Evolutionary conservation across 2,797 vertebrate species (phyloP), one percentile per base, ranked within the genome.

Genomic region (Percopsis omiscomaycus): DNA sequence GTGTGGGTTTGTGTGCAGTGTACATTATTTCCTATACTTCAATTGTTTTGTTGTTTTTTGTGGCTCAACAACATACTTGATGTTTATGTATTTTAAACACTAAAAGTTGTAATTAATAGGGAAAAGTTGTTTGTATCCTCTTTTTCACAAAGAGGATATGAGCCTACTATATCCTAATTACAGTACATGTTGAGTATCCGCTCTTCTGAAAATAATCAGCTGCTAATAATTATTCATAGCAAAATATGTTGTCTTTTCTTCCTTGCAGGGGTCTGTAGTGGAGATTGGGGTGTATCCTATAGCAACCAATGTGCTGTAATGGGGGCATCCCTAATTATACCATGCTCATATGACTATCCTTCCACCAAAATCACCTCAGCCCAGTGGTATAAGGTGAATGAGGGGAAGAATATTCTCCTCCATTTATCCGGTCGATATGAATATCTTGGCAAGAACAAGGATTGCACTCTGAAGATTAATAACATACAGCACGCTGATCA

Each of bases 281-380:
- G 70, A 57, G 0, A 47, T 2, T 88, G 78, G 81, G 0, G 0
- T 0, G 86, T 90, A 69, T 73, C 11, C 2, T 46, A 61, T 0
- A 0, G 11, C 12, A 3, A 52, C 9, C 71, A 72, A 22, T 90
- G 89, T 70, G 81, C 70, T 71, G 4, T 86, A 3, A 79, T 6
- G 61, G 79, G 85, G 32, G 8, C 68, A 13, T 78, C 83, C n/a
- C 51, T 76, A 2, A 32, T 76, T 37, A 67, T 90, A 1, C 13
- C 46, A 8, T 90, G 88, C 71, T 0, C 42, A n/a, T 90, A 86
- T 14, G 46, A 75, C 42, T 85, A 86, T 55, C 80, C 83, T 12
- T 0, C 0, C 0, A 0, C 0, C 14, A 8, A 74, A 0, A 0
- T 1, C 0, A 70, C 4, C 1, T 4, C 8, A 2, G 15, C 52